These are phyloP conservation scores for Enteromius unitaeniatus DNA, from an alignment of 2,797 vertebrate species.

Conservation along the genomic window DNA sequence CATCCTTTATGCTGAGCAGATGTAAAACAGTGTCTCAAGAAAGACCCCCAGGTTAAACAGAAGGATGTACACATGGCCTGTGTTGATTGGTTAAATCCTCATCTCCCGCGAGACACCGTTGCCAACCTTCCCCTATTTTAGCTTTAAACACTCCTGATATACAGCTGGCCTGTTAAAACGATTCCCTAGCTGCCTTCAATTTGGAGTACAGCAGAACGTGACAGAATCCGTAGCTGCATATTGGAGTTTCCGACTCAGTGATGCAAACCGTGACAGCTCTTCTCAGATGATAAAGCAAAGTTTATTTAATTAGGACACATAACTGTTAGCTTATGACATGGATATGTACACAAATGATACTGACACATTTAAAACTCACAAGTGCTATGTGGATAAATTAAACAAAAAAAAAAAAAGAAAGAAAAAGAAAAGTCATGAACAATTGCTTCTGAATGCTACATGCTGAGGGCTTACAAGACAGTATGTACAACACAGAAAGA, in stretches of 20 bases:
- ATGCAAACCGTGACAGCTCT: constrained; percentile 52
- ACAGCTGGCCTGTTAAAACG: constrained; percentile 34
- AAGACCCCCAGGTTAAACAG: constrained; percentile 45
- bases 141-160: constrained; percentile 24
- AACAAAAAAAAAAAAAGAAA: constrained; percentile 35
- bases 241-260: constrained; percentile 51
- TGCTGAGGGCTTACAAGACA: constrained; percentile 33
- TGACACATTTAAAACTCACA: constrained; percentile 44
- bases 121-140: constrained; percentile 12
- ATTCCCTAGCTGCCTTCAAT: constrained; percentile 45
- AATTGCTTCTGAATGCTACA: constrained; percentile 48
- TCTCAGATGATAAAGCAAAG: constrained; percentile 52
- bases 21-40: constrained; percentile 14
- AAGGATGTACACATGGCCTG: constrained; percentile 5
- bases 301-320: constrained; percentile 62
- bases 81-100: constrained; percentile 21
- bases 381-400: constrained; percentile 59
- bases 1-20: constrained; percentile 20
- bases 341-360: constrained; percentile 53
- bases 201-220: constrained; percentile 38
- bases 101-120: constrained; percentile 16
- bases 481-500: constrained; percentile 15
- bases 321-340: constrained; percentile 64
- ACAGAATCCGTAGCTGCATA: constrained; percentile 29
- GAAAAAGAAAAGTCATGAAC: not conserved